phyloP scores from a whole-genome alignment of 1,140 invertebrate genomes.

The Globodera ellingtonae region DNA sequence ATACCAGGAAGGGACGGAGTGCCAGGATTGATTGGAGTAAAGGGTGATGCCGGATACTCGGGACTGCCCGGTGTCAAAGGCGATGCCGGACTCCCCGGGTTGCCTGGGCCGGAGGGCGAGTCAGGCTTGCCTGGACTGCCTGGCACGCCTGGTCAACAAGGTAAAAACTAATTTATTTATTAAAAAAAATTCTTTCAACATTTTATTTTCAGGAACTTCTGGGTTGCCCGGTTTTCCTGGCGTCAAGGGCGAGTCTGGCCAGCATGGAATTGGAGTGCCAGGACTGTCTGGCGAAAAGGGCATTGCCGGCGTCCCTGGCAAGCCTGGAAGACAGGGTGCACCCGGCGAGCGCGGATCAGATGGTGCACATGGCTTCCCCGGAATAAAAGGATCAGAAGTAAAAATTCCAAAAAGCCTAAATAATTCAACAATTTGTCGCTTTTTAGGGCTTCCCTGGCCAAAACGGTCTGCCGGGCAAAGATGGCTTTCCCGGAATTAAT shows the following conservation, averaged over 20 bases:
- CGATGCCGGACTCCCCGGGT: constrained; percentile 51
- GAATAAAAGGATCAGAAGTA: constrained; percentile 22
- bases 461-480: constrained; percentile 27
- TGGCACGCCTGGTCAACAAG: constrained; percentile 31
- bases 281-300: constrained; percentile 45
- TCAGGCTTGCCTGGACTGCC: constrained; percentile 54
- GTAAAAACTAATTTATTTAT: neutral
- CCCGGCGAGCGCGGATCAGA: constrained; percentile 6
- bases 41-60: constrained; percentile 68
- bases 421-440: neutral
- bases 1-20: constrained; percentile 66
- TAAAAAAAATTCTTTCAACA: neutral
- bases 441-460: constrained; percentile 21
- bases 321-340: neutral
- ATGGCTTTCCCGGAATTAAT: constrained; percentile 54
- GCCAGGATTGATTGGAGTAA: constrained; percentile 72
- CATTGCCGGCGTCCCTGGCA: constrained; percentile 9
- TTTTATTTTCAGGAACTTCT: neutral
- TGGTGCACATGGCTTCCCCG: constrained; percentile 17
- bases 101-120: constrained; percentile 36
- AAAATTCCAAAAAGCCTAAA: neutral
- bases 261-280: constrained; percentile 18
- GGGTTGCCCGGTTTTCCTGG: constrained; percentile 21
- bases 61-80: constrained; percentile 57
- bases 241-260: neutral